A percentile compares a stretch with the other conserved stretches of the same genome.
Evolutionary conservation across 2,888 invertebrate species (phyloP).

Genomic region (Melieria picta): DNA sequence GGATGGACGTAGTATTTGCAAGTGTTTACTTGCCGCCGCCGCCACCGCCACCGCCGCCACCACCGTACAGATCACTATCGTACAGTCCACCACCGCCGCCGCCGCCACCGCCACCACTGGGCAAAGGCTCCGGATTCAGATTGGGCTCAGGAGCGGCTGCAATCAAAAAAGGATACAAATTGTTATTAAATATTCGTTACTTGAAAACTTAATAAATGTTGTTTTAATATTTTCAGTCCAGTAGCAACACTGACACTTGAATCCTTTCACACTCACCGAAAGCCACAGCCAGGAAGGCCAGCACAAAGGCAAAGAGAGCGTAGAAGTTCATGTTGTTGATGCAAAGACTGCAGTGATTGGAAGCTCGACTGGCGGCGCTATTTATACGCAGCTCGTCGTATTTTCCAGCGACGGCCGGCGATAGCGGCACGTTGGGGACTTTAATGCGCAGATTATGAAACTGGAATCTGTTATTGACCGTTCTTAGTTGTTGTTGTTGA

Average conservation of each 20-base stretch:
- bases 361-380: background rate
- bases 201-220: background rate
- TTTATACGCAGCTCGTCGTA: background rate
- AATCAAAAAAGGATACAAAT: background rate
- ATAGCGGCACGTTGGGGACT: too few species aligned
- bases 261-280: conserved; percentile 23
- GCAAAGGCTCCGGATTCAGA: background rate
- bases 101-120: conserved; percentile 16
- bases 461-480: too few species aligned
- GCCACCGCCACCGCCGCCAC: conserved; percentile 32
- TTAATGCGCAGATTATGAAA: too few species aligned
- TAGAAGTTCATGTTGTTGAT: conserved; percentile 36
- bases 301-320: conserved; percentile 31
- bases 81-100: conserved; percentile 27
- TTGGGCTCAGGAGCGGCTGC: background rate
- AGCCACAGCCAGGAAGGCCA: conserved; percentile 32
- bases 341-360: background rate
- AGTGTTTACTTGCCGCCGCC: conserved; percentile 25
- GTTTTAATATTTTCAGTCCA: background rate
- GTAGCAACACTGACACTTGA: background rate
- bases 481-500: too few species aligned
- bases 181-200: background rate
- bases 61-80: conserved; percentile 4
- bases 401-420: too few species aligned
- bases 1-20: background rate